Evolutionary conservation across 1,140 invertebrate species (phyloP), one percentile per base, ranked within the genome.

Genomic region (Coelopa frigida): DNA sequence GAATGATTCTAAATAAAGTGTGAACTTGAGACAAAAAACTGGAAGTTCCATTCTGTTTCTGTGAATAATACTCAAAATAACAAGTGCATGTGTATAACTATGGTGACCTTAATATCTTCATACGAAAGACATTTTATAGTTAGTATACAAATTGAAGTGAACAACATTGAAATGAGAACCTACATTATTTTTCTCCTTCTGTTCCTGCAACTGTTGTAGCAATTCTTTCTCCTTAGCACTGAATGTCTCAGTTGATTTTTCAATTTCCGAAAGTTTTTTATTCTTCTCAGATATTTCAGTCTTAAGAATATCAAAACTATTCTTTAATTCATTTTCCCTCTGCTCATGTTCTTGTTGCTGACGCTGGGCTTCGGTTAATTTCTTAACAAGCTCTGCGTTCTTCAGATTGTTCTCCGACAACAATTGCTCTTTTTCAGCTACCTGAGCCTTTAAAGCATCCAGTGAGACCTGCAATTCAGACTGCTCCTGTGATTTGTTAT

Each of bases 151-250:
- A 12, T 27, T 6, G 21, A 24, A 41, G 14, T 23, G 17, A 40
- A 23, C 11, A n/a, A 23, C 11, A n/a, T 35, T 14, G 14, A 10
- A 8, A 29, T 10, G 27, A 45, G 7, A 18, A 78, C 83, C 81
- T 59, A 87, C 85, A 72, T 88, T 82, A 71, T 85, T 87, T 71
- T 87, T 87, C 29, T 76, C 75, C 58, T 75, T 79, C 66, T 87
- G 81, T 36, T 74, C 68, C 33, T 80, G 74, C 36, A 89, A 68
- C 59, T 85, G 78, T 36, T 73, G 54, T 18, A 64, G 47, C 35
- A 70, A 36, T 45, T 62, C 53, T 14, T 55, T 42, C 54, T 70
- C 64, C 21, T 52, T 59, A 21, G 41, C 51, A 24, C 50, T 38
- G 47, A 59, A 41, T 45, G 55, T 52, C 24, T 71, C 52, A 27